Evolutionary conservation across 2,888 invertebrate species (phyloP).

Genomic region (Proisotoma minuta): DNA sequence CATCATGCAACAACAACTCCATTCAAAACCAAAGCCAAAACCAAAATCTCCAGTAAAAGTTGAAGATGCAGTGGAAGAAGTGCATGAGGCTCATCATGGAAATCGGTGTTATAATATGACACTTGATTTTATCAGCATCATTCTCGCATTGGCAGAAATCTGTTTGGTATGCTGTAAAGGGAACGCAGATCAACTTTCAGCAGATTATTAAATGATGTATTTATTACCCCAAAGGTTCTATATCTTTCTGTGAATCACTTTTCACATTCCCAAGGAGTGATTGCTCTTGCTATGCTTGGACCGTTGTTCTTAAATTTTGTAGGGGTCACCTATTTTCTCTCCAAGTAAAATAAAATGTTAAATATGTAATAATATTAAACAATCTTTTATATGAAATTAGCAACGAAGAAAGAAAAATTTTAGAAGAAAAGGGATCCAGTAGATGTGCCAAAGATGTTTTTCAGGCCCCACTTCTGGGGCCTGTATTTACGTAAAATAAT

Average conservation of each 20-base stretch:
- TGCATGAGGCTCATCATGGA: slow-evolving; percentile 10
- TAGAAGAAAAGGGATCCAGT: slow-evolving; percentile 32
- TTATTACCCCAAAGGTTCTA: no score
- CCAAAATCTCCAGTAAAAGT: no score
- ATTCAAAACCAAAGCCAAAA: no score
- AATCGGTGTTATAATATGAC: slow-evolving; percentile 20
- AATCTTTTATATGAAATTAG: slow-evolving; percentile 15
- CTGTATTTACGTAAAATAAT: slow-evolving; percentile 38
- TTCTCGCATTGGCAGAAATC: slow-evolving; percentile 37
- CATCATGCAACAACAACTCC: no score
- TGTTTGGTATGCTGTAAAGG: no score
- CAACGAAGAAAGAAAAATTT: slow-evolving; percentile 31
- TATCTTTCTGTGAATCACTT: slow-evolving; percentile 36
- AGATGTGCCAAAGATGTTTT: slow-evolving; percentile 40
- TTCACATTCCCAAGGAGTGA: slow-evolving; percentile 23
- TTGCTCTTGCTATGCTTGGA: slow-evolving; percentile 42
- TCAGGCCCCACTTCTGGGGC: slow-evolving; percentile 43
- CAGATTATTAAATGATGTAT: no score
- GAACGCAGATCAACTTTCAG: no score
- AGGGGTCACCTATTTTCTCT: slow-evolving; percentile 46
- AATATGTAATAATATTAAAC: background rate
- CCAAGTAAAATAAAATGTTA: slow-evolving; percentile 31
- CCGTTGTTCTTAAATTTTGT: slow-evolving; percentile 43
- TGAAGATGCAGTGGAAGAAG: background rate
- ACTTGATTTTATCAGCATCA: slow-evolving; percentile 35